Evolutionary conservation across 2,113 vertebrate genomes (phyloP), one percentile per base, ranked within the genome.

Genomic region (Lucifuga dentata): DNA sequence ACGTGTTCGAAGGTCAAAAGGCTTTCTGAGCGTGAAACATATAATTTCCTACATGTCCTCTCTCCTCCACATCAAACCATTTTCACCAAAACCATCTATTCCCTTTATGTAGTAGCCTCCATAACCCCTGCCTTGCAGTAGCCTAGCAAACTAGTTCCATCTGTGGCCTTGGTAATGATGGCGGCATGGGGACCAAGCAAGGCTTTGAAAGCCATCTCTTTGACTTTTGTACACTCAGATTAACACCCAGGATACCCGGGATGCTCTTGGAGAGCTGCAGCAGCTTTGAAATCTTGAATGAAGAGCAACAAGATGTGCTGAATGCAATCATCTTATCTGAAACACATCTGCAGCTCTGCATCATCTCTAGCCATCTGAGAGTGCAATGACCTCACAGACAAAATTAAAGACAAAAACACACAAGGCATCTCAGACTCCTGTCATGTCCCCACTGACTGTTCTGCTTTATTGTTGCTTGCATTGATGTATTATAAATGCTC

Each of bases 261-360:
- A 59, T 70, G 81, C 76, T 78, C 52, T 53, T 36, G 68, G 58
- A 84, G 84, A 58, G 65, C 39, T 32, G 49, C 58, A 59, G 64
- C 8, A 35, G 72, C 83, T 88, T 89, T 87, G 70, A 88, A 91
- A 88, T 76, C 76, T 89, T 79, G 87, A 79, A 85, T 59, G 82
- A 84, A 66, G 59, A 78, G 50, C 58, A 48, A 69, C 62, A 81
- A 60, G 68, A 51, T 59, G 38, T 29, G 45, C 9, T 5, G 20
- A 15, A 53, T 84, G 41, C 78, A 83, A 89, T 82, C 81, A 63
- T 89, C 68, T 83, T 78, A 86, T 86, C 85, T 81, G 51, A 41
- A 68, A 76, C 73, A 62, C 82, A 85, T 83, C 84, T 69, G 58
- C n/a, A n/a, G n/a, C n/a, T n/a, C n/a, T n/a, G n/a, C n/a, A n/a